A percentile compares a stretch with the other conserved stretches of the same genome.
phyloP scores from a whole-genome alignment of 2,113 vertebrate species.

The Leptobrachium ailaonicum region DNA sequence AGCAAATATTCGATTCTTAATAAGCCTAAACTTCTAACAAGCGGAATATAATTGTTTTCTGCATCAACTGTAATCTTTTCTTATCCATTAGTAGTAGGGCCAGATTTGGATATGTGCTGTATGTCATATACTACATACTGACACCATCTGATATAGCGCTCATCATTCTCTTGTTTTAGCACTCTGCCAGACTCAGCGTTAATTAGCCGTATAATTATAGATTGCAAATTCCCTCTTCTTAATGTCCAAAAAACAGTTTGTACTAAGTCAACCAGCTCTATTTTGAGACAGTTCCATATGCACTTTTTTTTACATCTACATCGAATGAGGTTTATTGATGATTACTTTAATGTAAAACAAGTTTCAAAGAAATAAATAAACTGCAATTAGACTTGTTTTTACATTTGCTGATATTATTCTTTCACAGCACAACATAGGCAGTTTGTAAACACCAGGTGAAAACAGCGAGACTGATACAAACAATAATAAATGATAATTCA shows the following conservation, averaged over 20 bases:
- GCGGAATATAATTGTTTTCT: background rate
- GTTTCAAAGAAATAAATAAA: no score
- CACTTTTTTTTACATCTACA: no score
- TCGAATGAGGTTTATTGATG: no score
- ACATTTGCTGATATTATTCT: no score
- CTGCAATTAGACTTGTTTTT: no score
- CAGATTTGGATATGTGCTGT: background rate
- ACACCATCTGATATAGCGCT: slow-evolving; percentile 43
- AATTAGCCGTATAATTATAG: slow-evolving; percentile 45
- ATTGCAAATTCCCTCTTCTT: slow-evolving; percentile 19
- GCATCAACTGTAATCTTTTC: background rate
- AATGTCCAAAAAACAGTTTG: slow-evolving; percentile 22
- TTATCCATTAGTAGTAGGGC: background rate
- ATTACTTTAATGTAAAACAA: no score
- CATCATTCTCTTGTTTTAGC: slow-evolving; percentile 44
- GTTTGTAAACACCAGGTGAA: no score
- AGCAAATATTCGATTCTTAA: slow-evolving; percentile 58
- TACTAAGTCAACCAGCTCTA: slow-evolving; percentile 8
- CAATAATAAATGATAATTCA: no score
- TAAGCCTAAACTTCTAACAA: slow-evolving; percentile 47
- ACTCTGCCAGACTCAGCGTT: slow-evolving; percentile 53
- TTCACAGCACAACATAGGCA: no score
- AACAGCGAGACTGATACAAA: no score
- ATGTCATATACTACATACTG: background rate
- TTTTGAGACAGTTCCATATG: slow-evolving; percentile 2